phyloP scores from a whole-genome alignment of 2,113 vertebrate species.

The Fregata magnificens region DNA sequence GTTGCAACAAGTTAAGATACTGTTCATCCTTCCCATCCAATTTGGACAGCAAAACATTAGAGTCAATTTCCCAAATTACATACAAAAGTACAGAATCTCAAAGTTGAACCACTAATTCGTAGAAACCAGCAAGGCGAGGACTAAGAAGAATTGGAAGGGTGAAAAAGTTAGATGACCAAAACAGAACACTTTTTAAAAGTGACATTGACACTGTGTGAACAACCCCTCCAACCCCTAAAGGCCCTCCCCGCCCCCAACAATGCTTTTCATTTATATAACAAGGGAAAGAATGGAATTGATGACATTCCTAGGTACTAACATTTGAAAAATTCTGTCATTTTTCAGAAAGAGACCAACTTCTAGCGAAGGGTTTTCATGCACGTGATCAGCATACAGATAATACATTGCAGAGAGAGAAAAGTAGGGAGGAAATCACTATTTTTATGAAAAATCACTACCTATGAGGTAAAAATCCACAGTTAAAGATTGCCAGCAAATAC shows the following conservation, averaged over 20 bases:
- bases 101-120: neutral
- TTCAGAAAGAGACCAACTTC: neutral
- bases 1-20: neutral
- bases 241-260: too few species aligned
- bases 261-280: neutral
- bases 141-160: neutral
- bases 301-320: neutral
- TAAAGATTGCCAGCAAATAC: neutral
- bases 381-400: neutral
- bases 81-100: neutral
- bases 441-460: neutral
- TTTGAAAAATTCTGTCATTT: conserved; percentile 14
- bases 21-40: neutral
- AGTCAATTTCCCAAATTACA: neutral
- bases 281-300: neutral
- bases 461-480: neutral
- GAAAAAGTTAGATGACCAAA: neutral
- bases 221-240: neutral
- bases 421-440: neutral
- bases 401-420: neutral
- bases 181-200: neutral
- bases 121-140: neutral
- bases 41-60: rapidly evolving
- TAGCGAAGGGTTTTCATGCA: neutral
- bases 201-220: neutral